A percentile compares a stretch with the other conserved stretches of the same genome.
These are phyloP conservation scores for Anarsia innoxiella DNA, from an alignment of 2,888 invertebrate species.

Conservation along the genomic window DNA sequence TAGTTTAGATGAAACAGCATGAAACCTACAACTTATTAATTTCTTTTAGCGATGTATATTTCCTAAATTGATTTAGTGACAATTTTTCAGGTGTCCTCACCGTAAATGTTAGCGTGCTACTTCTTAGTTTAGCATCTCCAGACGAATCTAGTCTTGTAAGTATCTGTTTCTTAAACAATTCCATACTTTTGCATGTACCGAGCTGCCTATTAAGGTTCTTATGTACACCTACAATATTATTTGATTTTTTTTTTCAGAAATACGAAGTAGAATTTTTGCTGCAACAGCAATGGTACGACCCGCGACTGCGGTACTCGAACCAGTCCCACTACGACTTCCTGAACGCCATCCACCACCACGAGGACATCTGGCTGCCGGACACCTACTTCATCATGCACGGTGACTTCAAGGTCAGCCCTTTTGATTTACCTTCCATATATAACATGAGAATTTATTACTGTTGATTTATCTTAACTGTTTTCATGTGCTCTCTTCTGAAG, in stretches of 20 bases:
- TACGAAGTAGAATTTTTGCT: constrained; percentile 96
- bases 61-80: background rate
- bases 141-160: constrained; percentile 97
- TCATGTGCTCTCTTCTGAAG: constrained; percentile 55
- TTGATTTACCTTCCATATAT: background rate
- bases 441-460: background rate
- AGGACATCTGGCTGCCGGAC: constrained; percentile 94
- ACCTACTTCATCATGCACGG: constrained; percentile 98
- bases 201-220: background rate
- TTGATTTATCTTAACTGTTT: constrained; percentile 44
- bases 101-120: constrained; percentile 94
- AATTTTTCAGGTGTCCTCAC: constrained; percentile 87
- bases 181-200: too few relatives aligned
- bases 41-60: too few relatives aligned
- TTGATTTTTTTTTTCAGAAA: constrained; percentile 85
- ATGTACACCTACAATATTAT: constrained; percentile 4
- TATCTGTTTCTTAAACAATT: constrained; percentile 25
- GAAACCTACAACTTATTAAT: too few relatives aligned
- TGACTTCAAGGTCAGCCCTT: constrained; percentile 83
- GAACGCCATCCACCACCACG: constrained; percentile 95
- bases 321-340: constrained; percentile 90
- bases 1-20: too few relatives aligned
- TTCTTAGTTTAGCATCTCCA: constrained; percentile 95
- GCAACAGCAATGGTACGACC: constrained; percentile 96
- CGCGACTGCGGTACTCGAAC: constrained; percentile 90